Evolutionary conservation across 2,888 invertebrate species (phyloP), one percentile per base, ranked within the genome.

Genomic region (Idaea dimidiata): DNA sequence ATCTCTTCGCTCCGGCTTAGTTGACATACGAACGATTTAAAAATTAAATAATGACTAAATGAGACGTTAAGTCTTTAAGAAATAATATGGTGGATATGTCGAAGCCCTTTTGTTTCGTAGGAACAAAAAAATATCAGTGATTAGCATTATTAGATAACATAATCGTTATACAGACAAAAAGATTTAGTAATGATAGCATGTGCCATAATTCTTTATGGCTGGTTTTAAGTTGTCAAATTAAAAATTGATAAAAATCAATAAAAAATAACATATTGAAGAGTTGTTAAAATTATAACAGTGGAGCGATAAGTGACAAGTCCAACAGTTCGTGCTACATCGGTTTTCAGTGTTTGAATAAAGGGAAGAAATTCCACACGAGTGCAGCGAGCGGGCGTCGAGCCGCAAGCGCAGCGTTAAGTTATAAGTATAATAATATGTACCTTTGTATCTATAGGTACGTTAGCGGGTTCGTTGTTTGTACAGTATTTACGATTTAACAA

Each of bases 401-500:
- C 80, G 76, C 72, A 68, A 10, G 43, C 43, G 43, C 43, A 43
- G 43, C 43, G 43, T 10, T 43, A 24, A 24, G 24, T 5, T 24
- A 24, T 24, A 24, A 5, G 24, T 24, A 24, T 24, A 24, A 24
- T 24, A 24, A n/a, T 24, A 10, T 43, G 43, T 43, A 43, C 43
- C 8, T 43, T 8, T 43, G 43, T 43, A 43, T 43, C 43, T 10
- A 43, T 43, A 43, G 43, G 43, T 43, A 43, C 43, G 77, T 81
- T 80, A 81, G 81, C 83, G 79, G 81, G 78, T 81, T 75, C 79
- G 72, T 82, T 91, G 84, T 91, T 91, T 91, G 88, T 81, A 80
- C 88, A 89, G 89, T 88, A 87, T 92, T 91, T 92, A 92, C 91
- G 91, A 91, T 91, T 88, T 88, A 89, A 91, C 92, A 91, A 92